Evolutionary conservation across 2,113 vertebrate species (phyloP).

Genomic region (Pseudorasbora parva): DNA sequence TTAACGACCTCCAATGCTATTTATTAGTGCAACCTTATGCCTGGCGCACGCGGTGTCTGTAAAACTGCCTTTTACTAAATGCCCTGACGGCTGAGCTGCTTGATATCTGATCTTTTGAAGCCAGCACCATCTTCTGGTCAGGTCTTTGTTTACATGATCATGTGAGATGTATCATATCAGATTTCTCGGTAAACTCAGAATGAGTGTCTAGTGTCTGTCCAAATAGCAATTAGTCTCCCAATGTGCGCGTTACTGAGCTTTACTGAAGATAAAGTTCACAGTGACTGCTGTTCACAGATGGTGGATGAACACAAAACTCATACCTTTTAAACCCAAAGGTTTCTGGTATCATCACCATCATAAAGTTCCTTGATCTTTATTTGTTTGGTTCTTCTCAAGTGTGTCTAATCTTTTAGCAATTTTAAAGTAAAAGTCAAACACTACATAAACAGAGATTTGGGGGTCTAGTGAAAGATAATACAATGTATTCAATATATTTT

Average conservation of each 20-base stretch:
- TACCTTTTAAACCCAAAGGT: not conserved
- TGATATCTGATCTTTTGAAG: constrained; percentile 30
- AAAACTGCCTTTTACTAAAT: too few species aligned
- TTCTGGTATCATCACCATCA: constrained; percentile 28
- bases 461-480: not conserved
- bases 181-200: not conserved
- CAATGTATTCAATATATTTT: not conserved
- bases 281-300: not conserved
- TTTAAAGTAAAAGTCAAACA: not conserved
- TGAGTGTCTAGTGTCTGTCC: not conserved
- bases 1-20: not conserved
- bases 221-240: constrained; percentile 35
- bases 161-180: not conserved
- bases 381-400: not conserved
- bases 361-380: not conserved
- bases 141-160: constrained; percentile 30
- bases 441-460: not conserved
- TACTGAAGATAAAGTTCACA: too few species aligned
- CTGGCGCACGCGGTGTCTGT: too few species aligned
- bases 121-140: constrained; percentile 62
- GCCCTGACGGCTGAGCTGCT: too few species aligned
- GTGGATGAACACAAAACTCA: constrained; percentile 21
- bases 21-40: not conserved
- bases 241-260: not conserved
- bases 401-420: not conserved